Conservation (phyloP, 2,113 vertebrate genomes). For the Peromyscus polionotus region DNA sequence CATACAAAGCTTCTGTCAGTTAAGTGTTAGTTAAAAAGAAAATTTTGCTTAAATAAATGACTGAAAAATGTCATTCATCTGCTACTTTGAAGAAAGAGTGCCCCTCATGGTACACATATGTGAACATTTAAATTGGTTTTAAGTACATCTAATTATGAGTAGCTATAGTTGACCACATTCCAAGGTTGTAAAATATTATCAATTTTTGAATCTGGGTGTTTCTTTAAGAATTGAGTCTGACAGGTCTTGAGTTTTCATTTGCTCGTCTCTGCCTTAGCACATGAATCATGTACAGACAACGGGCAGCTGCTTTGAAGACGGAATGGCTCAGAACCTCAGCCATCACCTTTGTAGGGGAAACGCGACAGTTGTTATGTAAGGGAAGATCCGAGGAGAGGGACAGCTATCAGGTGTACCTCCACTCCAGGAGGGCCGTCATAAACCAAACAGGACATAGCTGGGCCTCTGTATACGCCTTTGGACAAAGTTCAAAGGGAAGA, state of each 20-base stretch:
- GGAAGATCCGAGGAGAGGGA: neutral
- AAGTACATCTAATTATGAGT: neutral
- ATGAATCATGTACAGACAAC: neutral
- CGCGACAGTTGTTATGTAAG: neutral
- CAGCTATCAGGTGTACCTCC: neutral
- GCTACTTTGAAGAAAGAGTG: neutral
- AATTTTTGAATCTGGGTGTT: neutral
- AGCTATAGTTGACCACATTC: neutral
- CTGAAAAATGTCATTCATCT: neutral
- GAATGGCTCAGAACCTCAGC: neutral
- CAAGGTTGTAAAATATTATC: neutral
- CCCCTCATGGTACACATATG: neutral
- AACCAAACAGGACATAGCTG: neutral
- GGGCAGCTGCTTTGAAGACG: neutral
- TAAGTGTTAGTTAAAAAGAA: neutral
- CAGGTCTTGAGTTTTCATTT: neutral
- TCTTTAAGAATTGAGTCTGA: neutral
- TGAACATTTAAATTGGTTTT: neutral
- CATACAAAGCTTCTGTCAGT: neutral
- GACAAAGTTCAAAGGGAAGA: neutral
- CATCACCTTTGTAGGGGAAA: neutral
- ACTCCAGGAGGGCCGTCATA: neutral
- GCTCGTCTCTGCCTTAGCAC: neutral
- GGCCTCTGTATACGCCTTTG: neutral
- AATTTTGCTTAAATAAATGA: neutral